Conservation (phyloP, 2,797 vertebrate genomes). For the Takifugu ocellatus region DNA sequence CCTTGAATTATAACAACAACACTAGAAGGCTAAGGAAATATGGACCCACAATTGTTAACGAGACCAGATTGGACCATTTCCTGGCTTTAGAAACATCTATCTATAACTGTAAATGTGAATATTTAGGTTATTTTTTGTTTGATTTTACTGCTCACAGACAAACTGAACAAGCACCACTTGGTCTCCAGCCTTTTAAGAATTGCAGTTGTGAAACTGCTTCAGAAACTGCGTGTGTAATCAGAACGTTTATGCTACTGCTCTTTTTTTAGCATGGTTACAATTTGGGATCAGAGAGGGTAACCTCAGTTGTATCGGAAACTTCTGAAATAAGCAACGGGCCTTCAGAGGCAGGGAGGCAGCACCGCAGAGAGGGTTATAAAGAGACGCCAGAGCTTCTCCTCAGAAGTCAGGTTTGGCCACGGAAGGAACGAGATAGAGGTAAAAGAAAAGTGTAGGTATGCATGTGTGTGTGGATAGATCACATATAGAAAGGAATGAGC, state of each 20-base stretch:
- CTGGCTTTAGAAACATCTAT: too few species aligned
- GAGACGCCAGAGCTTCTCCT: background rate
- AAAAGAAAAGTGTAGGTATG: background rate
- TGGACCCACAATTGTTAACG: too few species aligned
- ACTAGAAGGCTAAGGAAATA: too few species aligned
- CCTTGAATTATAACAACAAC: background rate
- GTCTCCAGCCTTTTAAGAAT: conserved; percentile 7
- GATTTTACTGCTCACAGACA: background rate
- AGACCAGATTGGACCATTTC: too few species aligned
- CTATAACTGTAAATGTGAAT: too few species aligned
- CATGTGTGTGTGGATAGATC: background rate
- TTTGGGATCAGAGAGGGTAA: too few species aligned
- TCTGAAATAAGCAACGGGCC: too few species aligned
- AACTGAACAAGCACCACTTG: conserved; percentile 17
- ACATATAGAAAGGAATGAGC: conserved; percentile 21
- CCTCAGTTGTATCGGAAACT: too few species aligned
- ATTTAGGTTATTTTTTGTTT: background rate
- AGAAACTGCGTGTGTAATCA: too few species aligned
- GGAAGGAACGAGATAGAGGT: conserved; percentile 17
- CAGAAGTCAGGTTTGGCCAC: conserved; percentile 19
- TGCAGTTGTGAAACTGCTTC: background rate
- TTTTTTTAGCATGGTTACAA: too few species aligned
- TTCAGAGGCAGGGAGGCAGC: too few species aligned
- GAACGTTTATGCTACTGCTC: too few species aligned
- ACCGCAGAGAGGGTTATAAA: background rate